phyloP scores from a whole-genome alignment of 2,888 invertebrate species.

The Dermolepida albohirtum region DNA sequence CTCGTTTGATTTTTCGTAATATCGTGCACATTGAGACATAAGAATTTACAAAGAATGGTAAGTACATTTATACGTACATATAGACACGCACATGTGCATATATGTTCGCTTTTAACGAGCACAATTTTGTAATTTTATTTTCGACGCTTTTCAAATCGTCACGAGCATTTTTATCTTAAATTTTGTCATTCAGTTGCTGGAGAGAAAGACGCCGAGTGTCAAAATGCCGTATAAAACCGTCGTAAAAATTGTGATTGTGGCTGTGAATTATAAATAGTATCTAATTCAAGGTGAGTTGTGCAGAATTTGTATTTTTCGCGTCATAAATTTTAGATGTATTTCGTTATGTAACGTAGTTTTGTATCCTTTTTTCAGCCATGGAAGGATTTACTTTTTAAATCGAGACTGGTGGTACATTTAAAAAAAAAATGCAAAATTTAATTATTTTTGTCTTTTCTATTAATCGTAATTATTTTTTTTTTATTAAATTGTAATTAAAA shows the following conservation, averaged over 20 bases:
- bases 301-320: too few species aligned
- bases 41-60: conserved; percentile 3
- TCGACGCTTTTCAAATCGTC: not conserved
- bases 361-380: too few species aligned
- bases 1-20: conserved; percentile 9
- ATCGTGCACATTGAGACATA: not conserved
- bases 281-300: not conserved
- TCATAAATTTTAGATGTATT: too few species aligned
- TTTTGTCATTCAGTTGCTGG: not conserved
- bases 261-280: not conserved
- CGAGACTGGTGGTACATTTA: too few species aligned
- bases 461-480: too few species aligned
- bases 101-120: not conserved
- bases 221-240: conserved; percentile 26
- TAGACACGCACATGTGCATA: not conserved
- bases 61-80: not conserved
- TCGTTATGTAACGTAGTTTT: too few species aligned
- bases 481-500: too few species aligned
- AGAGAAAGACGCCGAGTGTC: not conserved
- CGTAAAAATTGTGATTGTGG: conserved; percentile 26
- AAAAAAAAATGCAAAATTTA: too few species aligned
- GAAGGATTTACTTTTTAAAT: too few species aligned
- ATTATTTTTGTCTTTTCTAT: too few species aligned
- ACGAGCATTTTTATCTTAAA: not conserved
- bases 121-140: not conserved